Conservation (phyloP, 2,113 vertebrate genomes). For the Brachionichthys hirsutus region DNA sequence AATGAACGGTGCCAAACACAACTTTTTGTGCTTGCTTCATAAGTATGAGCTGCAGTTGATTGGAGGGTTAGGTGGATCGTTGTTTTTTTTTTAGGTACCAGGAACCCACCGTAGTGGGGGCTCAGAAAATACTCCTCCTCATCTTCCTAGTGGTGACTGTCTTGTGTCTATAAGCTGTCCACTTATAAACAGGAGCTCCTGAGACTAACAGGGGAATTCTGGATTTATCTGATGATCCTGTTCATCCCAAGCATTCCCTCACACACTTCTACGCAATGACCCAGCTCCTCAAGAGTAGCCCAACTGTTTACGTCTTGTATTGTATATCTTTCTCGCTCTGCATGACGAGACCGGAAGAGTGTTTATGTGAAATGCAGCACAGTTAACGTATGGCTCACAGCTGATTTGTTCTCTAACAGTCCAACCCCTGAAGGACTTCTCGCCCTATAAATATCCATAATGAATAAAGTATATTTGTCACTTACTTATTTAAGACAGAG, state of each 20-base stretch:
- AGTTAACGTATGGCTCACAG: constrained; percentile 50
- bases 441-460: constrained; percentile 29
- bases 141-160: constrained; percentile 39
- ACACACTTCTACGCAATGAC: constrained; percentile 34
- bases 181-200: constrained; percentile 40
- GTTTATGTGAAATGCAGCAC: constrained; percentile 56
- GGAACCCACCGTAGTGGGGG: constrained; percentile 16
- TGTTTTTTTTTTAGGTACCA: constrained; percentile 51
- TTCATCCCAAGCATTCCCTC: constrained; percentile 15
- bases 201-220: constrained; percentile 21
- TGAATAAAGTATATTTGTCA: constrained; percentile 47
- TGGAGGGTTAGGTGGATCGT: constrained; percentile 18
- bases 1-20: constrained; percentile 32
- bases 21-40: constrained; percentile 36
- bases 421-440: constrained; percentile 31
- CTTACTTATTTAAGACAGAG: constrained; percentile 39
- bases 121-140: constrained; percentile 43
- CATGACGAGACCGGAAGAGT: constrained; percentile 40
- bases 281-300: constrained; percentile 46
- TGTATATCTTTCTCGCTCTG: constrained; percentile 33
- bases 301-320: constrained; percentile 62
- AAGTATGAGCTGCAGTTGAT: background rate
- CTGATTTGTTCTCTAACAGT: constrained; percentile 58
- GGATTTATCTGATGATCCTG: constrained; percentile 43
- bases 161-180: constrained; percentile 43